These are phyloP conservation scores for Tadarida brasiliensis DNA, from an alignment of 2,797 vertebrate species.

Conservation along the genomic window DNA sequence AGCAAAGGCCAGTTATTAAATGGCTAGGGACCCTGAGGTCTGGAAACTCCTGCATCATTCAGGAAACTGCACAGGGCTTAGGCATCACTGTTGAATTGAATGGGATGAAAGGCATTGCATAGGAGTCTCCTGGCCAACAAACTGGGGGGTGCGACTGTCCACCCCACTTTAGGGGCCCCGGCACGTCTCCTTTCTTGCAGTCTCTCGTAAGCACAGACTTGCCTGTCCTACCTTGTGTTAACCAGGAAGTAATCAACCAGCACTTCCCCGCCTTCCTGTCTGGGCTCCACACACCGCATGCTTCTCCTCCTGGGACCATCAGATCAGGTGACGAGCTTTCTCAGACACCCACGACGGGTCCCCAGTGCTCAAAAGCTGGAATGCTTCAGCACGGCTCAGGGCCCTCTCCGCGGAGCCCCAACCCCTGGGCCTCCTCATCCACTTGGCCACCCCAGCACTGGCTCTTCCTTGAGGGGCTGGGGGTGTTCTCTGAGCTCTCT, in stretches of 20 bases:
- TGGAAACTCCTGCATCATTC: background rate
- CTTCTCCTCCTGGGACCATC: background rate
- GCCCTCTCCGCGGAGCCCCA: background rate
- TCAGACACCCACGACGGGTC: background rate
- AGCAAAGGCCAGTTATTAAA: background rate
- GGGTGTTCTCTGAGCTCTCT: background rate
- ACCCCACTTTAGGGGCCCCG: background rate
- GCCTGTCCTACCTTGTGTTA: background rate
- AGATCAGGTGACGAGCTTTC: background rate
- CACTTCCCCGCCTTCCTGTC: background rate
- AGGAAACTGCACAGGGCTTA: background rate
- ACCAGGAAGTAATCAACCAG: background rate
- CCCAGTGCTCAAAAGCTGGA: background rate
- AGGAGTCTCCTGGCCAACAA: background rate
- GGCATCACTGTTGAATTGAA: background rate
- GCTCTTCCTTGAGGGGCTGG: background rate
- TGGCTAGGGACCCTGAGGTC: background rate
- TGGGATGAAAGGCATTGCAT: background rate
- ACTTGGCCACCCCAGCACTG: background rate
- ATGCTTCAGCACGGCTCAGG: background rate
- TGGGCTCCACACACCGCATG: accelerated
- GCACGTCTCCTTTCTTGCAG: background rate
- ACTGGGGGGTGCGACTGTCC: background rate
- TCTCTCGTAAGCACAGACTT: background rate
- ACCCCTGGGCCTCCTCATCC: background rate